phyloP scores from a whole-genome alignment of 2,113 vertebrate species.

The Scophthalmus maximus region DNA sequence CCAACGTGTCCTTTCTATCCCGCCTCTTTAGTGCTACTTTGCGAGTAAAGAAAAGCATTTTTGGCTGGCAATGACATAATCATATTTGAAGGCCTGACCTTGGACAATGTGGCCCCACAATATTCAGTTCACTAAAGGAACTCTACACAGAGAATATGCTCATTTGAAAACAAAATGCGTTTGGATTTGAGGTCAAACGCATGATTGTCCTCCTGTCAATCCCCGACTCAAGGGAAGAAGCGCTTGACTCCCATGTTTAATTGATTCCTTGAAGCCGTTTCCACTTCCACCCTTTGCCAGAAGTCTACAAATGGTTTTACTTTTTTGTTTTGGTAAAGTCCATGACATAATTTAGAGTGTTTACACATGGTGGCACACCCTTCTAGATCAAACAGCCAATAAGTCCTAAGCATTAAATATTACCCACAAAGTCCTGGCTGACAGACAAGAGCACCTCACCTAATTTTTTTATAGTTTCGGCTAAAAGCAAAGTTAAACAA shows the following conservation, averaged over 20 bases:
- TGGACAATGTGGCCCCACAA: neutral
- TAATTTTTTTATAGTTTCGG: neutral
- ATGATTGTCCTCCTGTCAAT: constrained; percentile 1
- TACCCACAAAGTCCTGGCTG: neutral
- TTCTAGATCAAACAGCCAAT: constrained; percentile 5
- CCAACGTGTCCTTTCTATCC: neutral
- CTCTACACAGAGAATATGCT: constrained; percentile 1
- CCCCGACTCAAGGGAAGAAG: constrained; percentile 9
- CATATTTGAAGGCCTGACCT: neutral
- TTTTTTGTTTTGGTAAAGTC: constrained; percentile 23
- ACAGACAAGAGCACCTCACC: neutral
- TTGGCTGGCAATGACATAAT: neutral
- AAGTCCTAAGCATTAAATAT: constrained; percentile 1
- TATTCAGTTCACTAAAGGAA: constrained; percentile 14
- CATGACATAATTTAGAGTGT: constrained; percentile 57
- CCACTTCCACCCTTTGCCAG: constrained; percentile 3
- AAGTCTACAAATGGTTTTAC: constrained; percentile 58
- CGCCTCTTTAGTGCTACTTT: neutral
- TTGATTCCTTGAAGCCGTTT: constrained; percentile 32
- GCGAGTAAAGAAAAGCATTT: neutral
- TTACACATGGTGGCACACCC: constrained; percentile 65
- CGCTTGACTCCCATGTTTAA: constrained; percentile 16
- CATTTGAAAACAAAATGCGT: constrained; percentile 17
- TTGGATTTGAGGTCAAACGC: constrained; percentile 43
- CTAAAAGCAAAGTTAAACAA: neutral